Evolutionary conservation across 2,888 invertebrate species (phyloP), one percentile per base, ranked within the genome.

Genomic region (Drosophila yooni): DNA sequence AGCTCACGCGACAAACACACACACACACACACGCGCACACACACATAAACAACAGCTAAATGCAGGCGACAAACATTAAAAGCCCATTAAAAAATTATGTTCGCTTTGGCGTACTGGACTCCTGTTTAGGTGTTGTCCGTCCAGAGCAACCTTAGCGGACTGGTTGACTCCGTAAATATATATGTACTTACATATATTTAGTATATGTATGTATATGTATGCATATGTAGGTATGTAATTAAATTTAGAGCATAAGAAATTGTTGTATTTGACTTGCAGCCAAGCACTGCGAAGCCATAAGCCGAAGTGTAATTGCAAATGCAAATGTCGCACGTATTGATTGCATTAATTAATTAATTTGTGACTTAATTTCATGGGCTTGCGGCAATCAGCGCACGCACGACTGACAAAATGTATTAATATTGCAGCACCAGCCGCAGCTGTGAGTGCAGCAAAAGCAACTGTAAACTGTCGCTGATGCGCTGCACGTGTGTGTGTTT

Each of bases 341-440:
- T 89, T 91, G 91, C 91, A 87, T 91, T 87, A 87, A 87, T 87
- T 87, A 87, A 87, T 90, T 87, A 91, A 87, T 87, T 87, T 91
- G 91, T 88, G 87, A 87, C 89, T 87, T 87, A 87, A 87, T 87
- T 87, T 87, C 87, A 87, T 91, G 87, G 91, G 90, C 87, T 85
- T 87, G 87, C 90, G 91, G 87, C 87, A 87, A 88, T 91, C 90
- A 86, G 83, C 83, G 86, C 90, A 91, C 86, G 90, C 86, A 81
- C 88, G 75, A 72, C 89, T 86, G 90, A 82, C 79, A 75, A 86
- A 90, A 90, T 87, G 89, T 90, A 84, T 84, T 88, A 90, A 84
- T 85, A 88, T 84, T 84, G 82, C 82, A 82, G 76, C 73, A 69
- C 31, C 74, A 57, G 60, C 74, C 52, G 63, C 74, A 72, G 58